These are phyloP conservation scores for Nineta flava DNA, from an alignment of 2,888 invertebrate genomes.

Conservation along the genomic window DNA sequence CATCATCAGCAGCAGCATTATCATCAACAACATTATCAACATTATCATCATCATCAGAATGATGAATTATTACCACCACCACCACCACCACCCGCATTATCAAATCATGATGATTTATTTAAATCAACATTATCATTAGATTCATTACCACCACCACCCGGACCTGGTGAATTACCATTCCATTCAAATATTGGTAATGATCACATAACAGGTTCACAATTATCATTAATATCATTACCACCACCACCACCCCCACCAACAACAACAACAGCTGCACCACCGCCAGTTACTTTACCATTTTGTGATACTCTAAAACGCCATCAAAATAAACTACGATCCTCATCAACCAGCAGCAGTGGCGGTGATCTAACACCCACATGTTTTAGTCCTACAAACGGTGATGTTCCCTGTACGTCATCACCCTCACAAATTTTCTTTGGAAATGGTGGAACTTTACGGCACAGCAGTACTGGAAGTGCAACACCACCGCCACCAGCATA, in stretches of 20 bases:
- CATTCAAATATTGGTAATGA: conserved; percentile 23
- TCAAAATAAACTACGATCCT: too few relatives aligned
- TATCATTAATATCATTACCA: conserved; percentile 52
- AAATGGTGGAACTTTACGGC: conserved; percentile 12
- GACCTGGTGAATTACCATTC: conserved; percentile 39
- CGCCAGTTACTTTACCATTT: too few relatives aligned
- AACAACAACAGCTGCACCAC: too few relatives aligned
- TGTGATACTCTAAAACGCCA: not conserved
- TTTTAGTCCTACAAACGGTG: too few relatives aligned
- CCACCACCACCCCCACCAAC: conserved; percentile 46
- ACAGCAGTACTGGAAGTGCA: conserved; percentile 7
- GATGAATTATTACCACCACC: conserved; percentile 33
- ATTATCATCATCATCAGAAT: conserved; percentile 23
- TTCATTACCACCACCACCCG: conserved; percentile 65
- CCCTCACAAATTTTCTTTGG: conserved; percentile 12
- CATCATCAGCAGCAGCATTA: too few relatives aligned
- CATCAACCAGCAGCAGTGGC: too few relatives aligned
- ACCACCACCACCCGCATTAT: conserved; percentile 29
- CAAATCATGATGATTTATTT: conserved; percentile 37
- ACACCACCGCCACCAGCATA: conserved; percentile 18
- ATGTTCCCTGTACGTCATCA: conserved; percentile 17
- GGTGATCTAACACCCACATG: not conserved
- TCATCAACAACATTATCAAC: too few relatives aligned
- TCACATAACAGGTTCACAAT: conserved; percentile 52
- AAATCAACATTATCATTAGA: conserved; percentile 63